Percentiles rank a stretch among this genome's conserved stretches.
phyloP scores from a whole-genome alignment of 2,797 vertebrate genomes.

The Sebastolobus altivelis region DNA sequence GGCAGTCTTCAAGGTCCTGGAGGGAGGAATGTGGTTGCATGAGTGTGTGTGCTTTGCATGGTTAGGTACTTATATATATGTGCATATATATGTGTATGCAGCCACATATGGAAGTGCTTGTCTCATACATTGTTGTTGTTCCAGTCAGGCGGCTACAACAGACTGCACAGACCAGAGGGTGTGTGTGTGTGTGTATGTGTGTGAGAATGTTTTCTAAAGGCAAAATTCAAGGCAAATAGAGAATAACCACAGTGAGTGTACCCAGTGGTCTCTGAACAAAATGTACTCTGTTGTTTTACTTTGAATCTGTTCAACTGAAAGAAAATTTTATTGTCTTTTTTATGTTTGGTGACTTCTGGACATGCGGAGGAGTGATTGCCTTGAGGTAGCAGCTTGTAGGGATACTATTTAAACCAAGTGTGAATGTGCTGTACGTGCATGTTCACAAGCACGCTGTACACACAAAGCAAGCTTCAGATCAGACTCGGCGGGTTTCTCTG shows the following conservation, averaged over 20 bases:
- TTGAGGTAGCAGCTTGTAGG: conserved; percentile 13
- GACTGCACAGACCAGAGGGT: conserved; percentile 50
- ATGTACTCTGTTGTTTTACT: conserved; percentile 47
- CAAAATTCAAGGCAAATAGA: conserved; percentile 41
- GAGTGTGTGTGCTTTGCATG: conserved; percentile 61
- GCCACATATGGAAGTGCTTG: conserved; percentile 86
- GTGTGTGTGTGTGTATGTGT: conserved; percentile 12
- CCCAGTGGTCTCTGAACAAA: conserved; percentile 49
- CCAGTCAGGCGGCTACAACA: conserved; percentile 74
- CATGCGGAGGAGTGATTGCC: conserved; percentile 12
- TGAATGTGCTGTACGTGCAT: conserved; percentile 8
- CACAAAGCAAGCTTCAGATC: conserved; percentile 20
- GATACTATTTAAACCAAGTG: conserved; percentile 43
- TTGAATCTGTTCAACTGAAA: conserved; percentile 22
- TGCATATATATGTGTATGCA: conserved; percentile 40
- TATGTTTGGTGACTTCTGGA: conserved; percentile 23
- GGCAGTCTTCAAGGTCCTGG: conserved; percentile 59
- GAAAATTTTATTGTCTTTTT: conserved; percentile 33
- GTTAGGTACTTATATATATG: conserved; percentile 49
- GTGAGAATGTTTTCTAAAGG: conserved; percentile 18
- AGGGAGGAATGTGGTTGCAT: conserved; percentile 65
- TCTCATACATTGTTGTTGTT: conserved; percentile 80
- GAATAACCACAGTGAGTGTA: conserved; percentile 42
- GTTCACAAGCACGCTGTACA: conserved; percentile 8
- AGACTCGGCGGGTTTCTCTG: conserved; percentile 38